Conservation (phyloP, 1,140 invertebrate genomes). For the Schlechtendalia chinensis region DNA sequence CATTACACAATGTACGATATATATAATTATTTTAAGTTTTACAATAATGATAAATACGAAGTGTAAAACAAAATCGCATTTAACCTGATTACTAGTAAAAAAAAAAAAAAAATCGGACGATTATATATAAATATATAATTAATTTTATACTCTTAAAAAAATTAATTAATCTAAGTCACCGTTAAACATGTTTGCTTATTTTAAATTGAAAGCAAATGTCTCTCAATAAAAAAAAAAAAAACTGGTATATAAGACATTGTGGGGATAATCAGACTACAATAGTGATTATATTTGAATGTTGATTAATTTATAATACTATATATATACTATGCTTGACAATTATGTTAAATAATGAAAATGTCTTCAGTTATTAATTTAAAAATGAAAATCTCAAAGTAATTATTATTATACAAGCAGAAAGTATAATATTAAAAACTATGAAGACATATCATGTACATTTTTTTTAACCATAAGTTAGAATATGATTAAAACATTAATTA, state of each 20-base stretch:
- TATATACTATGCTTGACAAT: not conserved
- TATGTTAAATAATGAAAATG: not conserved
- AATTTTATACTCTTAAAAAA: not conserved
- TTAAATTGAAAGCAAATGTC: not conserved
- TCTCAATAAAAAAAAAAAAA: not conserved
- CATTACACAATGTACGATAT: not conserved
- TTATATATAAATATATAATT: not conserved
- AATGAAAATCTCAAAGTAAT: not conserved
- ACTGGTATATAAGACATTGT: not conserved
- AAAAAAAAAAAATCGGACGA: not conserved
- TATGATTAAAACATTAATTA: not conserved
- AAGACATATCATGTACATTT: not conserved
- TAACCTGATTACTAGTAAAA: not conserved
- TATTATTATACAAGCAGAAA: not conserved
- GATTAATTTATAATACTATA: not conserved
- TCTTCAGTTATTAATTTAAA: not conserved
- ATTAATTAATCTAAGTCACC: not conserved
- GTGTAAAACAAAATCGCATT: not conserved
- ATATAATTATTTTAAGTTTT: slow-evolving; percentile 7
- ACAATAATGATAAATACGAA: not conserved
- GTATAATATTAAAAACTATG: not conserved
- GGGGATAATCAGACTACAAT: not conserved
- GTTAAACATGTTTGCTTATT: not conserved
- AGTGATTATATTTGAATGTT: not conserved
- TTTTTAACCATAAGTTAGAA: not conserved